Evolutionary conservation across 1,140 invertebrate genomes (phyloP).

Genomic region (Lordiphosa mommai): DNA sequence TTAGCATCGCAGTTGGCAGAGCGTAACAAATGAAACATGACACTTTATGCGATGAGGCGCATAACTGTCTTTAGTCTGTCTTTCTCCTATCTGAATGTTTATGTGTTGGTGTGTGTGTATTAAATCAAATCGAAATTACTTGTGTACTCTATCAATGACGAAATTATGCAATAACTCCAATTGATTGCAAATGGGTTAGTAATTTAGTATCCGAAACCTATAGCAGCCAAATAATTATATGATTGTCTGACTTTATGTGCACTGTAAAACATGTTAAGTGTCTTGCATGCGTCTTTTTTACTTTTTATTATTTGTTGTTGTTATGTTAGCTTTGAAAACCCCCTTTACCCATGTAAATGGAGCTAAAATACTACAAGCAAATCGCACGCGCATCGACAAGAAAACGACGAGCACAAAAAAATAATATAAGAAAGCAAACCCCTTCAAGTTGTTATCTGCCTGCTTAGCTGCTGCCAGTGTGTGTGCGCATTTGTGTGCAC

Average conservation of each 20-base stretch:
- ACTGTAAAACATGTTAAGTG: conserved; percentile 60
- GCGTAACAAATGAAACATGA: conserved; percentile 72
- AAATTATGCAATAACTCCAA: conserved; percentile 70
- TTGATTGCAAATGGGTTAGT: conserved; percentile 55
- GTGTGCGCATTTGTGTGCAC: conserved; percentile 41
- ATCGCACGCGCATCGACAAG: conserved; percentile 49
- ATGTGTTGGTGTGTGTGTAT: conserved; percentile 28
- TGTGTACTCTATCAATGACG: conserved; percentile 64
- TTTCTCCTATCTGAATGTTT: background rate
- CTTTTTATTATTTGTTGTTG: conserved; percentile 43
- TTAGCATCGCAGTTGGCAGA: conserved; percentile 42
- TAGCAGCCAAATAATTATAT: background rate
- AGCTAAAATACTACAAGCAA: conserved; percentile 16
- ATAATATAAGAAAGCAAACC: conserved; percentile 18
- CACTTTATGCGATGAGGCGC: conserved; percentile 70
- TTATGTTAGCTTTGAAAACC: conserved; percentile 67
- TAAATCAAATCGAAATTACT: conserved; percentile 73
- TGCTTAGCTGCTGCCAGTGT: conserved; percentile 56
- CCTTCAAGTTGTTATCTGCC: conserved; percentile 58
- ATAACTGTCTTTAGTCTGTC: conserved; percentile 50
- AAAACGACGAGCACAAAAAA: background rate
- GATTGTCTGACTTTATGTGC: background rate
- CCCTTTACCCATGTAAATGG: conserved; percentile 40
- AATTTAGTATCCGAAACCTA: conserved; percentile 35
- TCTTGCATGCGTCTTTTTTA: conserved; percentile 30